Evolutionary conservation across 2,113 vertebrate species (phyloP), one percentile per base, ranked within the genome.

Genomic region (Calypte anna): DNA sequence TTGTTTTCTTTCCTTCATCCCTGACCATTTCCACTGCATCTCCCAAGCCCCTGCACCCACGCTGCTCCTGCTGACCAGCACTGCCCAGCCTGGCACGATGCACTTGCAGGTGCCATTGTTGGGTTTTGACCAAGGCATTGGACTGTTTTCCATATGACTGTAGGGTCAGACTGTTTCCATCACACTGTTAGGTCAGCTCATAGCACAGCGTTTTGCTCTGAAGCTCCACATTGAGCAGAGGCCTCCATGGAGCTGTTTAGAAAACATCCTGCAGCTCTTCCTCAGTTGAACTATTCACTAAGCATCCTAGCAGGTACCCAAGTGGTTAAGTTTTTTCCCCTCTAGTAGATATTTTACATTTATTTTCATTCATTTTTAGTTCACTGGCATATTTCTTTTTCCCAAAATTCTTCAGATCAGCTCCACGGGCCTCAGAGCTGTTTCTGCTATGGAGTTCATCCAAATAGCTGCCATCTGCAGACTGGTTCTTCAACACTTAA

Each of bases 181-280:
- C 30, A 30, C 12, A 3, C 55, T 15, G 54, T 2, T 7, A 3
- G 24, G 27, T 7, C 64, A n/a, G 9, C 58, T 9, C 16, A 7
- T 2, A 13, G 1, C 4, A 0, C 33, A 8, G 62, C 12, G 2
- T 14, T 17, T 30, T 6, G n/a, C 11, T 4, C 30, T 9, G 10
- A 20, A 21, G 25, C 11, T 44, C 33, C 31, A 10, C 17, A 1
- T 5, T 5, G 78, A 76, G 55, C 57, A 40, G 30, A 30, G 22
- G 31, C 44, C 40, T 43, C 63, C 9, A 4, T 3, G 14, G 30
- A 67, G 69, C 69, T 48, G 36, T 9, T 58, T 11, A 50, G 54
- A 67, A 73, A 85, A 44, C 69, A 80, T 6, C 17, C 69, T 22
- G 36, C 36, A 67, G 50, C 54, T 58, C 53, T 6, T 23, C 75